Evolutionary conservation across 92 coral and sea anemone species (phyloP).

Genomic region (Palythoa grandiflora): DNA sequence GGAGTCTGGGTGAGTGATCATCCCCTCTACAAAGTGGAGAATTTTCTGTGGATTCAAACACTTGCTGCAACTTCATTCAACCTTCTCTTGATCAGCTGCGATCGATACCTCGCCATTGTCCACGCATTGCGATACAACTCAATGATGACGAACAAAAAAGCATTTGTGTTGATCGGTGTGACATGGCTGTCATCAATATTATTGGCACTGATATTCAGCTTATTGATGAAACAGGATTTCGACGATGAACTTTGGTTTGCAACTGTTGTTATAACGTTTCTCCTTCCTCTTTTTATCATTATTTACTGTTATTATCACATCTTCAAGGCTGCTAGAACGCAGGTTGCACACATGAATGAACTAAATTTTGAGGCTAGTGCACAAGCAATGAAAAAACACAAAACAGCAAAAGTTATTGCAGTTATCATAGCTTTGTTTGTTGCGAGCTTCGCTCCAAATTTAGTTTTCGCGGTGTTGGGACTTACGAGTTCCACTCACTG

Average conservation of each 20-base stretch:
- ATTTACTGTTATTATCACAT: background rate
- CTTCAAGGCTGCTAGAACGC: background rate
- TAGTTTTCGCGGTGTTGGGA: conserved; percentile 6
- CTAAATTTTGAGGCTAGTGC: background rate
- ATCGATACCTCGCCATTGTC: background rate
- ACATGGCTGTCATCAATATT: background rate
- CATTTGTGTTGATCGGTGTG: background rate
- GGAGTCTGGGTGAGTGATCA: conserved; percentile 27
- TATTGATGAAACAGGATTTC: background rate
- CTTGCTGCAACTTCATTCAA: conserved; percentile 26
- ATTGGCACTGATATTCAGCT: background rate
- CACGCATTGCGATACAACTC: conserved; percentile 3
- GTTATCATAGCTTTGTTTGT: conserved; percentile 2
- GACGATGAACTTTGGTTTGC: conserved; percentile 8
- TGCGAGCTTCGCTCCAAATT: conserved; percentile 21
- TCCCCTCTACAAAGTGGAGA: conserved; percentile 8
- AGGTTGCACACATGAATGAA: background rate
- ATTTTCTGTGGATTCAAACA: conserved; percentile 30
- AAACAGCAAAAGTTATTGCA: conserved; percentile 9
- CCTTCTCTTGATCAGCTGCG: conserved; percentile 5
- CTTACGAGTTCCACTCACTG: background rate
- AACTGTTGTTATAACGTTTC: background rate
- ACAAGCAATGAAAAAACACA: background rate
- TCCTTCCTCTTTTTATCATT: background rate
- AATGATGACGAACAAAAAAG: background rate